Conservation (phyloP, 2,797 vertebrate species). For the Lacerta bilineata region DNA sequence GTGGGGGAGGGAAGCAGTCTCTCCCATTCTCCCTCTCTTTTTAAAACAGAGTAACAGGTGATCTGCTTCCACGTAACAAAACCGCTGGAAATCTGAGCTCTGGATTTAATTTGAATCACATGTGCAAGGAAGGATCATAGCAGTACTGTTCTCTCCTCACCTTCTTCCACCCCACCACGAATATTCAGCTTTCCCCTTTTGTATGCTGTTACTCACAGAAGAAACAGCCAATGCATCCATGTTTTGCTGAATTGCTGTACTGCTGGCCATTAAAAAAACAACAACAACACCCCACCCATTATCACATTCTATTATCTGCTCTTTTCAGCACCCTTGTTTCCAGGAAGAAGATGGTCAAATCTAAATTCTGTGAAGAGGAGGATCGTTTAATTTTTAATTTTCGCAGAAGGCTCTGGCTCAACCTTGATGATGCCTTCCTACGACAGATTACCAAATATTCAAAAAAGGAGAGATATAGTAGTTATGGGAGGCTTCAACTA, state of each 20-base stretch:
- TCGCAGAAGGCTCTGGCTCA: neutral
- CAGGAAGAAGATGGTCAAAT: slow-evolving; percentile 35
- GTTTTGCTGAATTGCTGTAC: slow-evolving; percentile 18
- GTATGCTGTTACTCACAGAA: slow-evolving; percentile 17
- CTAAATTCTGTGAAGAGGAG: slow-evolving; percentile 13
- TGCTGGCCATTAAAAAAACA: slow-evolving; percentile 1
- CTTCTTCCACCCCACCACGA: neutral
- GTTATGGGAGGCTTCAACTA: too few species aligned
- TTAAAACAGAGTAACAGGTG: slow-evolving; percentile 42
- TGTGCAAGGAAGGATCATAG: neutral
- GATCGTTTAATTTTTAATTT: neutral
- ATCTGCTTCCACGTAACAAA: slow-evolving; percentile 2
- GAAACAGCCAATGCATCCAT: neutral
- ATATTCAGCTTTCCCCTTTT: slow-evolving; percentile 21
- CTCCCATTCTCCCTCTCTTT: slow-evolving; percentile 31
- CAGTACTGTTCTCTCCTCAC: neutral
- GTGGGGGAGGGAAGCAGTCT: neutral
- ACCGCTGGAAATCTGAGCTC: slow-evolving; percentile 38
- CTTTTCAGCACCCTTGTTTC: neutral
- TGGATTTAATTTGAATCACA: neutral
- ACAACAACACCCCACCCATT: neutral
- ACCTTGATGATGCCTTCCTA: neutral
- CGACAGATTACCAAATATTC: too few species aligned
- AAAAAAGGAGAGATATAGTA: too few species aligned
- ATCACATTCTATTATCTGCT: slow-evolving; percentile 10